Evolutionary conservation across 2,797 vertebrate species (phyloP).

Genomic region (Paedocypris micromegethes): DNA sequence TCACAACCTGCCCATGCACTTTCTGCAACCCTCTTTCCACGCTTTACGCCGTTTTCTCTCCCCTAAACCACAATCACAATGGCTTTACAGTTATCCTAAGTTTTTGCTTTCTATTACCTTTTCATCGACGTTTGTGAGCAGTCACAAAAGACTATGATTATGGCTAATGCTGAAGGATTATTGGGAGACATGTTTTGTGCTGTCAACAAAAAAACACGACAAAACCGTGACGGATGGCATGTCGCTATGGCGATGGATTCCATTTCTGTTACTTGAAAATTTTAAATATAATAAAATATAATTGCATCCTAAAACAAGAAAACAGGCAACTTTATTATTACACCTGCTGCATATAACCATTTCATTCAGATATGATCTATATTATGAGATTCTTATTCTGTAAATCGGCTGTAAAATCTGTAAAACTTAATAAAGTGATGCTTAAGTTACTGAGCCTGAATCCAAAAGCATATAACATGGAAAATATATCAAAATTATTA

Average conservation of each 20-base stretch:
- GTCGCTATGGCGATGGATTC: background rate
- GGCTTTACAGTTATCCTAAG: background rate
- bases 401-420: too few species aligned
- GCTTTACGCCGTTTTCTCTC: conserved; percentile 6
- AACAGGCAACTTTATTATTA: too few species aligned
- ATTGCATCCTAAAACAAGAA: too few species aligned
- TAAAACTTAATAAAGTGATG: too few species aligned
- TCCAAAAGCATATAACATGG: too few species aligned
- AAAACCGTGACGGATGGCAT: background rate
- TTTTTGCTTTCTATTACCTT: conserved; percentile 11
- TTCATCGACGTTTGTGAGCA: conserved; percentile 12
- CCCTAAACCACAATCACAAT: background rate
- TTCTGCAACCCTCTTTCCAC: conserved; percentile 11
- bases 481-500: too few species aligned
- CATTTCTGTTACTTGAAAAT: too few species aligned
- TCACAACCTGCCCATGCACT: conserved; percentile 56
- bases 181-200: conserved; percentile 9
- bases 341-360: too few species aligned
- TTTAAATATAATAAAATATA: too few species aligned
- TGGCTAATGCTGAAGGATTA: conserved; percentile 24
- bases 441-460: too few species aligned
- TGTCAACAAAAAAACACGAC: conserved; percentile 11
- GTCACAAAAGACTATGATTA: conserved; percentile 22
- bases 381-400: too few species aligned
- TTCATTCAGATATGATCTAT: too few species aligned